These are phyloP conservation scores for Miniopterus natalensis DNA, from an alignment of 2,113 vertebrate genomes.

Conservation along the genomic window DNA sequence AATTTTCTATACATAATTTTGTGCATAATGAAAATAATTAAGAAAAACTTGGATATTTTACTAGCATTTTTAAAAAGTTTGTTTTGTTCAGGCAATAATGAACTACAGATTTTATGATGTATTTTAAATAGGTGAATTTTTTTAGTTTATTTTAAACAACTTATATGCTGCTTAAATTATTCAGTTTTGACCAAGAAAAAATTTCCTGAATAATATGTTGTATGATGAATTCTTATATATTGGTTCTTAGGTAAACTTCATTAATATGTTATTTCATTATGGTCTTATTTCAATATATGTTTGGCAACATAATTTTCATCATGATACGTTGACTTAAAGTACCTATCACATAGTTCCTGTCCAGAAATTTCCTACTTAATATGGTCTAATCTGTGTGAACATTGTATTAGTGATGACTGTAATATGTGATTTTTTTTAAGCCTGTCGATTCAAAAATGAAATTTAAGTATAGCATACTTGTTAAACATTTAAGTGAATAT, in stretches of 20 bases:
- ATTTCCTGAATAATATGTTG: neutral
- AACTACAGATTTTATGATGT: conserved; percentile 29
- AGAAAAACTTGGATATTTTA: neutral
- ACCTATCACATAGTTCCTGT: neutral
- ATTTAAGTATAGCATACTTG: neutral
- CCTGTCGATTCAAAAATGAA: neutral
- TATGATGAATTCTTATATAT: conserved; percentile 31
- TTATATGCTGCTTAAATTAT: neutral
- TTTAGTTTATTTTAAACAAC: neutral
- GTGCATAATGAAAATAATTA: neutral
- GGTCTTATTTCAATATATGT: neutral
- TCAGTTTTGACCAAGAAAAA: neutral
- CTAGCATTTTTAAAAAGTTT: neutral
- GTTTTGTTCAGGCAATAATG: neutral
- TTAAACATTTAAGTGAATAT: conserved; percentile 44
- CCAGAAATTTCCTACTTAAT: conserved; percentile 19
- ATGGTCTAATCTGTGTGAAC: neutral
- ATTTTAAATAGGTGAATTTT: neutral
- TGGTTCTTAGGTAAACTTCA: neutral
- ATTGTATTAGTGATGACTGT: neutral
- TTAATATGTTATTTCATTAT: neutral
- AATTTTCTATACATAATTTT: neutral
- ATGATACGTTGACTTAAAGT: conserved; percentile 6
- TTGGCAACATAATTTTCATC: conserved; percentile 3
- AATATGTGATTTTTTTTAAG: conserved; percentile 1